Conservation (phyloP, 2,113 vertebrate genomes). For the Tinamus guttatus region DNA sequence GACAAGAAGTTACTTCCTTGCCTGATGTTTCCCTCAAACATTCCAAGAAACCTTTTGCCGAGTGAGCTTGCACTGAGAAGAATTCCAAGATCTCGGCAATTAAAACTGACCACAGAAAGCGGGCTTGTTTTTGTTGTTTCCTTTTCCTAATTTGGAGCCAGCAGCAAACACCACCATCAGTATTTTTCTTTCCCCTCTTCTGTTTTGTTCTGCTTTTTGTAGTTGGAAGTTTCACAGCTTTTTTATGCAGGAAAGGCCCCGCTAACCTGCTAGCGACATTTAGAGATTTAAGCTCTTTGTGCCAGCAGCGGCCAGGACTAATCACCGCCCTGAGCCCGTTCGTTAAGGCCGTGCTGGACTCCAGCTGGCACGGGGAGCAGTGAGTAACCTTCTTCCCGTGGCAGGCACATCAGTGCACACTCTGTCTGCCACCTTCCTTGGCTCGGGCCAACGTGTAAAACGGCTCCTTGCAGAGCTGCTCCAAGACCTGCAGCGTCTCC, state of each 20-base stretch:
- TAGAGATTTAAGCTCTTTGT: conserved; percentile 38
- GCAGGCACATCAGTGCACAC: not conserved
- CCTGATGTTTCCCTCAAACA: conserved; percentile 18
- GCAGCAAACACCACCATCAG: not conserved
- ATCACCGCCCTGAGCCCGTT: not conserved
- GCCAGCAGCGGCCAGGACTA: conserved; percentile 10
- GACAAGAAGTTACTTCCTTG: conserved; percentile 41
- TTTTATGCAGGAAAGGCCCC: not conserved
- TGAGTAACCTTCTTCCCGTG: conserved; percentile 63
- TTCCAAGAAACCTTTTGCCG: conserved; percentile 57
- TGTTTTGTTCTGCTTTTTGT: not conserved
- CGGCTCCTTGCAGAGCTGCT: not conserved
- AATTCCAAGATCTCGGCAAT: conserved; percentile 32
- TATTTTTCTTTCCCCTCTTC: not conserved
- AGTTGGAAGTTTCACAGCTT: conserved; percentile 24
- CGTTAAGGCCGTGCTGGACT: not conserved
- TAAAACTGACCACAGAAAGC: not conserved
- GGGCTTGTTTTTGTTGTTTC: conserved; percentile 24
- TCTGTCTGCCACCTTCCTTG: not conserved
- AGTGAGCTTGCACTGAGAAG: not conserved
- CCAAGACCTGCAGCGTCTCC: not conserved
- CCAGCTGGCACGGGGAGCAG: conserved; percentile 38
- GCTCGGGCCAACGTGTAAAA: not conserved
- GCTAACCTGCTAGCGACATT: conserved; percentile 44
- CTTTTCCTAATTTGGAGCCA: not conserved